phyloP scores from a whole-genome alignment of 1,140 invertebrate genomes.

The Drosophila burlai region DNA sequence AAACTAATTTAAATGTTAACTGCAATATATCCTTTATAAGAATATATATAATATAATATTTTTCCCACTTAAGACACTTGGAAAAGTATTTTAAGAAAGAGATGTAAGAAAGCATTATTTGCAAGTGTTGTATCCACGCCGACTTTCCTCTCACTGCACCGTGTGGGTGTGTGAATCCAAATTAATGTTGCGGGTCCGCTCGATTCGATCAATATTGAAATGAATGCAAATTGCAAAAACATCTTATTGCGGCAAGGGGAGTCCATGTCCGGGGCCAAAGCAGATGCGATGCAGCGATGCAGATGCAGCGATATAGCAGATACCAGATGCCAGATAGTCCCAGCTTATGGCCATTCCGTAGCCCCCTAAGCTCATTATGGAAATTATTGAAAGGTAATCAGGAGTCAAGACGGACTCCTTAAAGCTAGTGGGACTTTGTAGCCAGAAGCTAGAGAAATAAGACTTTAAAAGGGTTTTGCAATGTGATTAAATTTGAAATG shows the following conservation, averaged over 20 bases:
- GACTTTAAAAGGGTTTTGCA: constrained; percentile 1
- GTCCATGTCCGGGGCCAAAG: constrained; percentile 2
- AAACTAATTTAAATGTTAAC: not conserved
- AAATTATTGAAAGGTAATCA: constrained; percentile 42
- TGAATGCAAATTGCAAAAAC: constrained; percentile 56
- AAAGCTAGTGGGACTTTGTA: constrained; percentile 11
- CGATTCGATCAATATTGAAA: constrained; percentile 55
- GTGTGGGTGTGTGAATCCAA: constrained; percentile 18
- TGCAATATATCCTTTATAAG: not conserved
- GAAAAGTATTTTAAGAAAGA: not conserved
- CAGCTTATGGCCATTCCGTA: not conserved
- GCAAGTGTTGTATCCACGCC: fast-evolving
- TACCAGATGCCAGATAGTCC: constrained; percentile 14
- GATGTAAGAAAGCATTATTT: not conserved
- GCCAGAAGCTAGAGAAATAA: not conserved
- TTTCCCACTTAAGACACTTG: not conserved
- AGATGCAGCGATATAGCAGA: constrained; percentile 14
- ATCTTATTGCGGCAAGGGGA: constrained; percentile 28
- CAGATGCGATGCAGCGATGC: constrained; percentile 34
- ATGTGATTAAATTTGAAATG: not conserved
- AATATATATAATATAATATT: too few species aligned
- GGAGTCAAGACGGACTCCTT: not conserved
- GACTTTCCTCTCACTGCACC: not conserved
- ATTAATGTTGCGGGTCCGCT: constrained; percentile 33
- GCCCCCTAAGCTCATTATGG: constrained; percentile 41